phyloP scores from a whole-genome alignment of 2,888 invertebrate genomes.

The Hypomecis atomaria region DNA sequence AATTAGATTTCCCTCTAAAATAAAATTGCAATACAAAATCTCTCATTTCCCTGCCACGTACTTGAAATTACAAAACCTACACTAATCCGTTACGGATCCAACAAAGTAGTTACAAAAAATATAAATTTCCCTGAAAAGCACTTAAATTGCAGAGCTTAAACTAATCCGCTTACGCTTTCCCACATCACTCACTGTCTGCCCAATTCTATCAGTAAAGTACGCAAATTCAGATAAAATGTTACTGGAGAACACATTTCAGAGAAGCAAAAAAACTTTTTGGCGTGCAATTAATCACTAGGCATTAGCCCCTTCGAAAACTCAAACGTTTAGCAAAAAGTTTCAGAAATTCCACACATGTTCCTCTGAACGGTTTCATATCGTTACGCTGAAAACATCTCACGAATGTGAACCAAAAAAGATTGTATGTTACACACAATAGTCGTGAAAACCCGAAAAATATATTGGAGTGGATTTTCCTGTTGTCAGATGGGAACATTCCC shows the following conservation, averaged over 20 bases:
- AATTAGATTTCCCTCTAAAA: too few species aligned
- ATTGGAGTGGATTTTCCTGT: slow-evolving; percentile 32
- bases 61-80: too few species aligned
- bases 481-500: slow-evolving; percentile 37
- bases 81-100: too few species aligned
- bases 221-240: slow-evolving; percentile 49
- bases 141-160: slow-evolving; percentile 16
- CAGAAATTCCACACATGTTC: slow-evolving; percentile 6
- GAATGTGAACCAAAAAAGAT: slow-evolving; percentile 10
- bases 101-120: background rate
- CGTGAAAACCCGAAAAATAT: slow-evolving; percentile 32
- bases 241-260: slow-evolving; percentile 46
- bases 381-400: slow-evolving; percentile 13
- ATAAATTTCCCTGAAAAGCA: slow-evolving; percentile 8
- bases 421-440: slow-evolving; percentile 20
- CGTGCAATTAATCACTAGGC: slow-evolving; percentile 54
- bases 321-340: slow-evolving; percentile 40
- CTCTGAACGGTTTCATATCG: slow-evolving; percentile 13
- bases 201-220: slow-evolving; percentile 39
- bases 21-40: too few species aligned
- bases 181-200: slow-evolving; percentile 45
- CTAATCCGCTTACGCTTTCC: slow-evolving; percentile 29
- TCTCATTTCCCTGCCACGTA: too few species aligned
- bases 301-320: slow-evolving; percentile 50
- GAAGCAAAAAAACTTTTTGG: slow-evolving; percentile 45